These are phyloP conservation scores for Melanotaenia parkinsoni DNA, from an alignment of 2,797 vertebrate species.

Conservation along the genomic window DNA sequence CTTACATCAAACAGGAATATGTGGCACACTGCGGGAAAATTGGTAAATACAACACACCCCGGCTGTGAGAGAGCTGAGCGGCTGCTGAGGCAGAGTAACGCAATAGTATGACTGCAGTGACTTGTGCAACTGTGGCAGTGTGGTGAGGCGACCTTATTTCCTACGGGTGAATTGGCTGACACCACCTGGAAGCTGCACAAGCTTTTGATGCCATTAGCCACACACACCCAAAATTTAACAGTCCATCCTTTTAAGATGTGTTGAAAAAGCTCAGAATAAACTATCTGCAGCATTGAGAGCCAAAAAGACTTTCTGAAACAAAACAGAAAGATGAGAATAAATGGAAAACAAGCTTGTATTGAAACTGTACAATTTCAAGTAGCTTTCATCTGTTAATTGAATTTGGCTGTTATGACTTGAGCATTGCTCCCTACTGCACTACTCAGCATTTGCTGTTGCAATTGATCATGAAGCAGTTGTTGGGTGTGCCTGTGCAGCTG, in stretches of 20 bases:
- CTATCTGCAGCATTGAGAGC: constrained; percentile 19
- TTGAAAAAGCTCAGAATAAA: constrained; percentile 34
- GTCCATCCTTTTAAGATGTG: constrained; percentile 63
- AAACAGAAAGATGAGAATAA: constrained; percentile 20
- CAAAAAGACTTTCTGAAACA: constrained; percentile 45
- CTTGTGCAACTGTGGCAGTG: constrained; percentile 65
- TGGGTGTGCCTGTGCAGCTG: constrained; percentile 68
- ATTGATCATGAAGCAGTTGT: constrained; percentile 58
- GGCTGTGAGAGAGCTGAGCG: constrained; percentile 53
- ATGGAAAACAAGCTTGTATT: constrained; percentile 27
- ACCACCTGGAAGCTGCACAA: constrained; percentile 72
- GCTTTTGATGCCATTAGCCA: constrained; percentile 72
- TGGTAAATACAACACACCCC: constrained; percentile 81
- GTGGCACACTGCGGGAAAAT: constrained; percentile 73
- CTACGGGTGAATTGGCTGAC: constrained; percentile 72
- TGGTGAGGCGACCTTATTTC: constrained; percentile 79
- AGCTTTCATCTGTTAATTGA: constrained; percentile 30
- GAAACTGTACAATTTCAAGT: constrained; percentile 28
- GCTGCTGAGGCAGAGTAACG: constrained; percentile 37
- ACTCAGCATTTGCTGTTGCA: constrained; percentile 39
- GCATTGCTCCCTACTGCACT: neutral
- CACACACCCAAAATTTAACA: constrained; percentile 72
- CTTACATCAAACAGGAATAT: constrained; percentile 78
- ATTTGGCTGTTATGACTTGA: constrained; percentile 21
- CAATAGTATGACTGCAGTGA: constrained; percentile 49